Evolutionary conservation across 2,113 vertebrate genomes (phyloP), one percentile per base, ranked within the genome.

Genomic region (Pampusana beccarii): DNA sequence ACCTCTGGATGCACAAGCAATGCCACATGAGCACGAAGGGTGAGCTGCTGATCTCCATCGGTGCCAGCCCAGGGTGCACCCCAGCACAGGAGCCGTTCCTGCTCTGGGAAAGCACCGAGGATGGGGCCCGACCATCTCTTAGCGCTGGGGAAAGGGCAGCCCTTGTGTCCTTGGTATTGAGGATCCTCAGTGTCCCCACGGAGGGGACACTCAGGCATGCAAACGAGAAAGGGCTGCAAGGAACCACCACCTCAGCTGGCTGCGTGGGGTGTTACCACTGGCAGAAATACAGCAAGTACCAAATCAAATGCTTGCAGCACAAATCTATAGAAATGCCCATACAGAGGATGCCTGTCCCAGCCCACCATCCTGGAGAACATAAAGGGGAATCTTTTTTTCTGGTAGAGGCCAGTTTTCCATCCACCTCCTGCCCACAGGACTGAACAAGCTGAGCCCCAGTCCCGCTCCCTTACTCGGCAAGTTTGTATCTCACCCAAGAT

Each of bases 11-110:
- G 50, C 26, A n/a, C 0, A 5, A 8, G 48, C 62, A 62, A 26
- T 1, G 2, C 25, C 38, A 38, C 0, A 0, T 0, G 9, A 64
- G 26, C 0, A 12, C 9, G 12, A 18, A 58, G 65, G 36, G 69
- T 8, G 9, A 2, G 17, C 44, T 57, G 71, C 24, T 20, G 23
- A 70, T 16, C 61, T 66, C 51, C 65, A 29, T 4, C 3, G 0
- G 7, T 69, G 69, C 54, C 73, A 80, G 2, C 5, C 28, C 9
- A 9, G n/a, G n/a, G 7, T 16, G 15, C 11, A 48, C 28, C 10
- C 24, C 16, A n/a, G 51, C 58, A 67, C 66, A 42, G 67, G 64
- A 91, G 34, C 19, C 2, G 26, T 25, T 71, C 15, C 42, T 70
- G 66, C 44, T 48, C 77, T 69, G 58, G 67, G 69, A 89, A 86